These are phyloP conservation scores for Lutjanus erythropterus DNA, from an alignment of 2,113 vertebrate genomes.

Conservation along the genomic window DNA sequence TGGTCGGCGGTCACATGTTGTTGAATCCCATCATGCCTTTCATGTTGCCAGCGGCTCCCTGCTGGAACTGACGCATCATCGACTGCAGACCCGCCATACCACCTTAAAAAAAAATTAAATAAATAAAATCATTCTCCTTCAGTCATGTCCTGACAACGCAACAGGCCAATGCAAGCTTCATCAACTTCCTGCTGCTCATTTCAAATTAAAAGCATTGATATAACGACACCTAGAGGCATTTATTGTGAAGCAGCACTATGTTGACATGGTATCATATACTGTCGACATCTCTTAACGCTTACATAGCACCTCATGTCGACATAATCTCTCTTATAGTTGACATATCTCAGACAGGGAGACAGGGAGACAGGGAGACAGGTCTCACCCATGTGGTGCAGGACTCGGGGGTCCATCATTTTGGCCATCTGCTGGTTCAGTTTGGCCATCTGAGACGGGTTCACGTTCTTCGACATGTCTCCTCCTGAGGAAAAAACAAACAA, in stretches of 20 bases:
- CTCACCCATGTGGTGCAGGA: conserved; percentile 99
- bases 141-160: no score
- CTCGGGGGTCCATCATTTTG: conserved; percentile 99
- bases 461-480: conserved; percentile 99
- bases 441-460: conserved; percentile 98
- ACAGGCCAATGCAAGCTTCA: no score
- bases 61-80: conserved; percentile 99
- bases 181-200: no score
- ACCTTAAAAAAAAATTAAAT: conserved; percentile 83
- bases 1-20: conserved; percentile 92
- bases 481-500: conserved; percentile 80
- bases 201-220: no score
- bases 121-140: no score
- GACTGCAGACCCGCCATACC: conserved; percentile 99
- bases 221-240: no score
- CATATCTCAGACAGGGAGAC: background rate
- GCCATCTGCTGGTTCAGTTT: conserved; percentile 99
- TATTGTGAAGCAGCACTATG: no score
- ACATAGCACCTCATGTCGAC: no score
- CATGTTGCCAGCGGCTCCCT: conserved; percentile 98
- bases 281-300: no score
- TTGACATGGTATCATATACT: no score
- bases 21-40: conserved; percentile 99
- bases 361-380: background rate
- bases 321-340: no score